phyloP scores from a whole-genome alignment of 2,797 vertebrate genomes.

The Mormyrus hasselquistii region DNA sequence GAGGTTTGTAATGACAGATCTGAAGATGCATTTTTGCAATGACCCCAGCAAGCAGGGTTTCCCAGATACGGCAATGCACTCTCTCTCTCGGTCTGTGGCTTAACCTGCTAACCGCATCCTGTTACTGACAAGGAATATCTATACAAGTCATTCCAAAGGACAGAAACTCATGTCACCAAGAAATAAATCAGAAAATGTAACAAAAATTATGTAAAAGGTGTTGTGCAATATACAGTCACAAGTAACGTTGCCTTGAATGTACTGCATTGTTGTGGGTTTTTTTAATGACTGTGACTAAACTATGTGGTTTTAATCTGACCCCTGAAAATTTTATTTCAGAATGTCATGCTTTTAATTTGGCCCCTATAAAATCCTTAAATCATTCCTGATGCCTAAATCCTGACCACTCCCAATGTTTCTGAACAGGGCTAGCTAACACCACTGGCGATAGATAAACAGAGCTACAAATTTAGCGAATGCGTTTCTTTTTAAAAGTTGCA shows the following conservation, averaged over 20 bases:
- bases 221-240: background rate
- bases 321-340: background rate
- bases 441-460: slow-evolving; percentile 17
- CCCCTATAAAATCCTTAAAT: background rate
- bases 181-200: slow-evolving; percentile 10
- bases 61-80: background rate
- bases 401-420: slow-evolving; percentile 29
- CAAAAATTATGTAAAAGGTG: background rate
- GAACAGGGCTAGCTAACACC: slow-evolving; percentile 38
- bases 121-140: background rate
- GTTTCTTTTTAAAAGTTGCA: slow-evolving; percentile 25
- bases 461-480: slow-evolving; percentile 14
- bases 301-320: background rate
- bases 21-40: background rate
- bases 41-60: background rate
- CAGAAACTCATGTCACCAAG: background rate
- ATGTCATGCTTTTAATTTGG: background rate
- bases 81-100: background rate
- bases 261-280: background rate
- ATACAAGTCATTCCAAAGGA: background rate
- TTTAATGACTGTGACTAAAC: background rate
- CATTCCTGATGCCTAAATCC: slow-evolving; percentile 24
- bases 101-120: slow-evolving; percentile 24
- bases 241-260: background rate
- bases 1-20: background rate